Evolutionary conservation across 2,797 vertebrate species (phyloP).

Genomic region (Microcaecilia unicolor): DNA sequence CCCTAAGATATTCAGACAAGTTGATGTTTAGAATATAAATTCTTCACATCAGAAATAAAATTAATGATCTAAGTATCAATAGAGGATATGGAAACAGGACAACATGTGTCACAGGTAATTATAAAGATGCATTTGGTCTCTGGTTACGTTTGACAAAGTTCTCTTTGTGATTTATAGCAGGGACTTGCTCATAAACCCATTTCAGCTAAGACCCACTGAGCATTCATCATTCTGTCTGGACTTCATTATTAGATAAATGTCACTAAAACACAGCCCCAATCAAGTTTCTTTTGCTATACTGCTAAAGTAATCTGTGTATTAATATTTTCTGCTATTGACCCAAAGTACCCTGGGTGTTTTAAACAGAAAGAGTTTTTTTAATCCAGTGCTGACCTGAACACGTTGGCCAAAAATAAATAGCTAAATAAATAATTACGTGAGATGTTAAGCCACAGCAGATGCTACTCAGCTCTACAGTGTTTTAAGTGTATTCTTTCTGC

Average conservation of each 20-base stretch:
- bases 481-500: conserved; percentile 10
- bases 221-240: conserved; percentile 62
- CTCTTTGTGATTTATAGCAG: conserved; percentile 65
- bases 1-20: conserved; percentile 3
- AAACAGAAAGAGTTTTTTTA: conserved; percentile 12
- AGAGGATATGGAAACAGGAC: conserved; percentile 38
- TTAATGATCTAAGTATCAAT: conserved; percentile 27
- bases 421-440: too few relatives aligned
- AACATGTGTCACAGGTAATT: conserved; percentile 51
- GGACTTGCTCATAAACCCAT: conserved; percentile 64
- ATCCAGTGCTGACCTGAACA: conserved; percentile 6
- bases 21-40: conserved; percentile 18
- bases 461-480: not conserved
- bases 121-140: conserved; percentile 61
- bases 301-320: conserved; percentile 23
- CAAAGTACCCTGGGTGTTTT: not conserved
- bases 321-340: conserved; percentile 33
- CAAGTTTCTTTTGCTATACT: conserved; percentile 26
- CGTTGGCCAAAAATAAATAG: conserved; percentile 5
- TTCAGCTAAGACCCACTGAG: conserved; percentile 38
- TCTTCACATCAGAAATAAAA: conserved; percentile 11
- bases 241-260: conserved; percentile 58
- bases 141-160: conserved; percentile 61
- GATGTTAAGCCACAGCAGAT: conserved; percentile 5
- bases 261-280: conserved; percentile 42